Conservation (phyloP, 1,140 invertebrate species). For the Dreissena rostriformis region DNA sequence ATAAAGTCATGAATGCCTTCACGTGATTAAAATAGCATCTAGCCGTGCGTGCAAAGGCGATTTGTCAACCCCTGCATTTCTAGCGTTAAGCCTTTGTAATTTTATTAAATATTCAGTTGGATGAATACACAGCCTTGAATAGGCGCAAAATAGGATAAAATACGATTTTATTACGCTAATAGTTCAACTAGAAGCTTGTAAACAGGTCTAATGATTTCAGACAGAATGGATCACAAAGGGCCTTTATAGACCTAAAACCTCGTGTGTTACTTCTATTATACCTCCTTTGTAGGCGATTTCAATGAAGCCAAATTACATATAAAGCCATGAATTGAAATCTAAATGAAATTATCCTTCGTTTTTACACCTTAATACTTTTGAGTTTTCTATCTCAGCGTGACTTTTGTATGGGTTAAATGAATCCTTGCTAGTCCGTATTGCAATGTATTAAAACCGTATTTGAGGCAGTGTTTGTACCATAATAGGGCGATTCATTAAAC, state of each 20-base stretch:
- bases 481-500: conserved; percentile 31
- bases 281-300: conserved; percentile 32
- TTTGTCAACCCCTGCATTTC: conserved; percentile 28
- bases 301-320: conserved; percentile 46
- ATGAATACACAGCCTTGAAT: conserved; percentile 40
- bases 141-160: conserved; percentile 50
- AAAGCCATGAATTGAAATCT: conserved; percentile 51
- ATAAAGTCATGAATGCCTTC: too few relatives aligned
- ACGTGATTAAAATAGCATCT: not conserved
- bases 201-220: conserved; percentile 52
- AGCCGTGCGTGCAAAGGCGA: conserved; percentile 26
- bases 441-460: conserved; percentile 42
- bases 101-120: conserved; percentile 48
- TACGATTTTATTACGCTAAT: conserved; percentile 52
- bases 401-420: conserved; percentile 50
- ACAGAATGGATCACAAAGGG: conserved; percentile 41
- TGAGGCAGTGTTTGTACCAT: conserved; percentile 25
- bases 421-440: conserved; percentile 45
- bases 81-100: conserved; percentile 23
- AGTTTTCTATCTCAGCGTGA: conserved; percentile 45
- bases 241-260: conserved; percentile 36
- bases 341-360: conserved; percentile 55
- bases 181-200: conserved; percentile 48
- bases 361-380: conserved; percentile 52
- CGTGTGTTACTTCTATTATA: conserved; percentile 49